Conservation (phyloP, 2,797 vertebrate species). For the Danio choprae region DNA sequence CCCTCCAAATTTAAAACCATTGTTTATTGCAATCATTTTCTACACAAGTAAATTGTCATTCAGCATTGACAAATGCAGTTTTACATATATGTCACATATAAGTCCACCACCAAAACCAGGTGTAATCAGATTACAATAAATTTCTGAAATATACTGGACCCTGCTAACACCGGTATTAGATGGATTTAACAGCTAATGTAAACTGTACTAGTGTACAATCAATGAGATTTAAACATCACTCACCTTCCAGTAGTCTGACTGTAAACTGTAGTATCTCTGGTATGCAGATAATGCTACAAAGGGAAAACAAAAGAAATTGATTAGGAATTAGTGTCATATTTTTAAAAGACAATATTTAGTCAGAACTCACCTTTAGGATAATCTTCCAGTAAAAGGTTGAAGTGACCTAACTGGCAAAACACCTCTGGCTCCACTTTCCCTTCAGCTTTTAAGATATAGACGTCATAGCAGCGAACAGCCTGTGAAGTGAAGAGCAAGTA, state of each 20-base stretch:
- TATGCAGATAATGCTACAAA: conserved; percentile 96
- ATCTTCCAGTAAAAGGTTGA: conserved; percentile 98
- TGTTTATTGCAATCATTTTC: neutral
- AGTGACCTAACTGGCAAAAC: conserved; percentile 99
- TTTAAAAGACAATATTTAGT: neutral
- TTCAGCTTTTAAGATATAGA: conserved; percentile 95
- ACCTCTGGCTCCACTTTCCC: conserved; percentile 97
- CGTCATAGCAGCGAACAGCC: conserved; percentile 95
- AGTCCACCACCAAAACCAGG: neutral
- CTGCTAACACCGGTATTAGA: neutral
- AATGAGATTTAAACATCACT: conserved; percentile 59
- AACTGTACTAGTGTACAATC: neutral
- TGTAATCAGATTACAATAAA: neutral
- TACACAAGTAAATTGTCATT: neutral
- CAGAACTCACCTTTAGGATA: conserved; percentile 93
- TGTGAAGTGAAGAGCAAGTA: conserved; percentile 72
- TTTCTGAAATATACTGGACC: neutral
- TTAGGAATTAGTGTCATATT: neutral
- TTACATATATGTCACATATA: neutral
- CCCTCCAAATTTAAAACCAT: neutral
- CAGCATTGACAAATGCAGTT: neutral
- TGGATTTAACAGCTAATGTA: neutral
- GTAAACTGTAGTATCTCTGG: conserved; percentile 99
- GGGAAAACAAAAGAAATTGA: conserved; percentile 53
- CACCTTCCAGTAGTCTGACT: conserved; percentile 98